Conservation (phyloP, 2,113 vertebrate species). For the Eleginops maclovinus region DNA sequence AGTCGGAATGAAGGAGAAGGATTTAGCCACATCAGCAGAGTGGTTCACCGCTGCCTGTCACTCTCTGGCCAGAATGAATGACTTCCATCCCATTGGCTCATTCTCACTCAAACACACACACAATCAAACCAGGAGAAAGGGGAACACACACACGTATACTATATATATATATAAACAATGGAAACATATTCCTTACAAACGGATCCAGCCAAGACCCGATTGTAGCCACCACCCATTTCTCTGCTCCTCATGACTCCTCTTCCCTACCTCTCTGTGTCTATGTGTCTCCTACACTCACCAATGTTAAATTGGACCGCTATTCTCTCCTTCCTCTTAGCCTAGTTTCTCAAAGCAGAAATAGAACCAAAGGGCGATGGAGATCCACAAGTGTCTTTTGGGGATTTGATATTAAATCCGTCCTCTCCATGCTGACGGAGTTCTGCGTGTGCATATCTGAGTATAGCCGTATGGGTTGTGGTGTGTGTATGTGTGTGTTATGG, state of each 20-base stretch:
- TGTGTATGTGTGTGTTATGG: constrained; percentile 32
- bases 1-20: constrained; percentile 62
- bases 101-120: constrained; percentile 50
- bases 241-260: constrained; percentile 28
- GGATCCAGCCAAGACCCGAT: constrained; percentile 55
- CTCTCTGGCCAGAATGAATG: constrained; percentile 74
- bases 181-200: constrained; percentile 59
- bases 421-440: constrained; percentile 35
- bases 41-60: constrained; percentile 68
- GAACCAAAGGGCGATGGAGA: constrained; percentile 64
- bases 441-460: constrained; percentile 13
- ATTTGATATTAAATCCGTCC: constrained; percentile 75
- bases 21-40: constrained; percentile 78
- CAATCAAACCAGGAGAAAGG: constrained; percentile 63
- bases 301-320: constrained; percentile 59
- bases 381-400: constrained; percentile 69
- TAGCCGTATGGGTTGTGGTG: constrained; percentile 28
- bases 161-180: constrained; percentile 60
- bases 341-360: constrained; percentile 83
- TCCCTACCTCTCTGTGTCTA: constrained; percentile 16
- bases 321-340: constrained; percentile 78
- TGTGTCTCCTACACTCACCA: constrained; percentile 24
- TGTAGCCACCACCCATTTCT: constrained; percentile 43
- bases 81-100: constrained; percentile 72
- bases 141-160: constrained; percentile 48